Base-by-base conservation (phyloP, 2,888 invertebrate genomes). In the Panorpa germanica region DNA sequence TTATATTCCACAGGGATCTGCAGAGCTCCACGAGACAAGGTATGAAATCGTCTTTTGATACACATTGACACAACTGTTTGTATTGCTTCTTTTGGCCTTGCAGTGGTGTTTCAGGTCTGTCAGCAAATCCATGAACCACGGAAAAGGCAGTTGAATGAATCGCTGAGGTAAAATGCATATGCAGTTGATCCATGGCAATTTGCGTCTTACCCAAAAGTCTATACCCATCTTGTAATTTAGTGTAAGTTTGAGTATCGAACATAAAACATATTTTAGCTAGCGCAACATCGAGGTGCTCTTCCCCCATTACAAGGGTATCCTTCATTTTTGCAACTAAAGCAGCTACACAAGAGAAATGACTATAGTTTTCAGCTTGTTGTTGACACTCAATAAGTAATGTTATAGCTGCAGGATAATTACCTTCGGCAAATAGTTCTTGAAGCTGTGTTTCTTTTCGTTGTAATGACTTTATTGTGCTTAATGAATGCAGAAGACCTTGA, bases 121-220 rank as follows among this genome's bases (percentile, higher is more conserved):
- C 57, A 34, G 52, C 58, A 45, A 52, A 67, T 29, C 55, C 61
- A 41, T 52, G 61, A 2, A 65, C 49, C 2, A 63, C 59, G 3
- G 58, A 59, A 37, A 63, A 65, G 0, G 85, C 74, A 0, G 74
- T 69, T 36, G 76, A 78, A 40, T 83, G 91, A 10, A 95, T 82
- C 0, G 88, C 82, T 22, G 86, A 86, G 1, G 88, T 81, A 44
- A 86, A 91, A 49, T 93, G 90, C 70, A 95, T 90, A 41, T 88
- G 85, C 7, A 95, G 53, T 49, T 91, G 90, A 50, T 95, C 93
- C 70, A 91, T 81, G 0, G 90, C 86, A 3, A 78, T 74, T 53
- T 90, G 75, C 1, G 82, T 83, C 53, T 95, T 95, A 2, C 88
- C 90, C 4, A 96, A 54, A 13, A 93, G 58, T 21, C 70, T 67